phyloP scores from a whole-genome alignment of 2,113 vertebrate species.

The Halichoerus grypus region DNA sequence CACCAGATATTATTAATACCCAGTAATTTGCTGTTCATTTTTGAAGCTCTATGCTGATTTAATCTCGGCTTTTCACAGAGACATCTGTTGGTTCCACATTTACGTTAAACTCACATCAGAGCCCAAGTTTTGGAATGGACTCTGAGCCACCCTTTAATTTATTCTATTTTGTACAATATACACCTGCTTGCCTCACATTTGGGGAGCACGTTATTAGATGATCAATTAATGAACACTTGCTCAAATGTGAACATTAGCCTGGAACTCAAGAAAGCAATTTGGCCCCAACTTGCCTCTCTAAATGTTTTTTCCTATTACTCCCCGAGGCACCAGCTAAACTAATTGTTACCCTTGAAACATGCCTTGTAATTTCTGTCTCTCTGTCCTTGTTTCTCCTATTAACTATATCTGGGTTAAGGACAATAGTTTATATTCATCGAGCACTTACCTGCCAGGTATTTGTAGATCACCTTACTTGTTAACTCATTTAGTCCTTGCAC shows the following conservation, averaged over 20 bases:
- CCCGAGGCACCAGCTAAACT: background rate
- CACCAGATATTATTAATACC: slow-evolving; percentile 23
- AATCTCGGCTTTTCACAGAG: slow-evolving; percentile 33
- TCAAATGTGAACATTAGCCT: slow-evolving; percentile 51
- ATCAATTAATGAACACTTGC: slow-evolving; percentile 65
- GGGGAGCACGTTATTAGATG: slow-evolving; percentile 38
- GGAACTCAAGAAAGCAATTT: slow-evolving; percentile 65
- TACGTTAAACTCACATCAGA: slow-evolving; percentile 65
- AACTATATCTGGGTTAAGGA: background rate
- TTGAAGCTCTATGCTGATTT: slow-evolving; percentile 3
- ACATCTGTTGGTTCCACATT: slow-evolving; percentile 63
- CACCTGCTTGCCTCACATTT: slow-evolving; percentile 44
- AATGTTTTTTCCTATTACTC: slow-evolving; percentile 12
- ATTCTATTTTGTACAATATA: slow-evolving; percentile 13
- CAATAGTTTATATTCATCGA: background rate
- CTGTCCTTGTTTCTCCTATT: background rate
- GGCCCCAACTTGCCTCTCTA: background rate
- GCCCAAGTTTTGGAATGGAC: slow-evolving; percentile 42
- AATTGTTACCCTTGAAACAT: background rate
- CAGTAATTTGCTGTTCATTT: background rate
- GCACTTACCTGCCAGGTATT: background rate
- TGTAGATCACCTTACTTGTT: background rate
- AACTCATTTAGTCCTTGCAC: background rate
- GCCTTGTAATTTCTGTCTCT: background rate
- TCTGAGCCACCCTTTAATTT: slow-evolving; percentile 10